These are phyloP conservation scores for Pachyseris speciosa DNA, from an alignment of 64 coral and sea anemone species.

Conservation along the genomic window DNA sequence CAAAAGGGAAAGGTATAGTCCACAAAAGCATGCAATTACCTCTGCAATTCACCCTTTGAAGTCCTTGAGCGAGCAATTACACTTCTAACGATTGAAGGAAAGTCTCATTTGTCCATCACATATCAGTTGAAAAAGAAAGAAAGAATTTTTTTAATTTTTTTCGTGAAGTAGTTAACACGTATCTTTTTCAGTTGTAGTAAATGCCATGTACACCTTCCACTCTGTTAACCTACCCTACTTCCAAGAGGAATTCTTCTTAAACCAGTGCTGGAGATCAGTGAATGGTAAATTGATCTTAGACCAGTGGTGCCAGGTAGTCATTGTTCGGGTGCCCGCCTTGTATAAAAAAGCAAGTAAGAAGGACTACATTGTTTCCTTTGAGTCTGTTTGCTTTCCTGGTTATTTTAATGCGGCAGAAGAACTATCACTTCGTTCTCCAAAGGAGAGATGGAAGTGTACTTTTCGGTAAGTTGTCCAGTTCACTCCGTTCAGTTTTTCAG, in stretches of 20 bases:
- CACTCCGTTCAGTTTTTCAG: too few relatives aligned
- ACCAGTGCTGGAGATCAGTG: neutral
- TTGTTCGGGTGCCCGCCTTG: neutral
- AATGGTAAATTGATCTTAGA: neutral
- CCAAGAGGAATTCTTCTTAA: constrained; percentile 34
- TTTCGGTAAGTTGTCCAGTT: constrained; percentile 69
- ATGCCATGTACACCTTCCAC: constrained; percentile 55
- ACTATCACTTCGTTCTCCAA: constrained; percentile 51
- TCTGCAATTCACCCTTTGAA: too few relatives aligned
- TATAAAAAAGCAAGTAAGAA: neutral
- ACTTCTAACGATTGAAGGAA: too few relatives aligned
- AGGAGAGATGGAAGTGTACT: neutral
- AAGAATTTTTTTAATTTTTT: neutral
- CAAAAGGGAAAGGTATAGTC: too few relatives aligned
- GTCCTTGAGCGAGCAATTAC: too few relatives aligned
- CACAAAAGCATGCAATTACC: too few relatives aligned
- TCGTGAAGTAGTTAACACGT: neutral
- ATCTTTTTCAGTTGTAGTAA: neutral
- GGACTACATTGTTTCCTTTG: constrained; percentile 55
- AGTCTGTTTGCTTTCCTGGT: constrained; percentile 79
- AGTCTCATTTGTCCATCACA: neutral
- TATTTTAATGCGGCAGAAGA: constrained; percentile 64
- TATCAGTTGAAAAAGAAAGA: neutral
- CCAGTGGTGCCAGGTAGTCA: constrained; percentile 65
- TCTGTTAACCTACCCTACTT: constrained; percentile 60